Conservation (phyloP, 30 jellyfish, hydroid and myxozoan genomes). For the Cassiopea xamachana region DNA sequence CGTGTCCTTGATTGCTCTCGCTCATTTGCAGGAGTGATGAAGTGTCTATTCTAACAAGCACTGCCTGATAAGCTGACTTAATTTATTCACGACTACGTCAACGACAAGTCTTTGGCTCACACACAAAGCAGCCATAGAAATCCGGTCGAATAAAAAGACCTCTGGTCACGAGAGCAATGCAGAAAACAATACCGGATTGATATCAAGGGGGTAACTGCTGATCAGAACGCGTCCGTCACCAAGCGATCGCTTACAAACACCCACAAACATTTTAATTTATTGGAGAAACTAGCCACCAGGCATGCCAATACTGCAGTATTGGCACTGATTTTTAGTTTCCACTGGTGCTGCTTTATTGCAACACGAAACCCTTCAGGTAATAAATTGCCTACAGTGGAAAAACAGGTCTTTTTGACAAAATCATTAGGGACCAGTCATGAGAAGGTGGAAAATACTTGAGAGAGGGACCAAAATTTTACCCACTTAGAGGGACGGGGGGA, state of each 20-base stretch:
- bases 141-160: slow-evolving; percentile 28
- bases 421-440: too few relatives aligned
- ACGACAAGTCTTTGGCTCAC: slow-evolving; percentile 14
- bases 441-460: too few relatives aligned
- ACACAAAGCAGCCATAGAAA: slow-evolving; percentile 63
- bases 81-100: slow-evolving; percentile 57
- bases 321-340: too few relatives aligned
- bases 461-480: too few relatives aligned
- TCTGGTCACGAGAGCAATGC: slow-evolving; percentile 49
- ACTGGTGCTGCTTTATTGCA: too few relatives aligned
- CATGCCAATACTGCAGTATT: too few relatives aligned
- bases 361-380: too few relatives aligned
- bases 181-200: not conserved
- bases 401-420: too few relatives aligned
- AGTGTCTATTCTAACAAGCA: slow-evolving; percentile 35
- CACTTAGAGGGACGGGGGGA: too few relatives aligned
- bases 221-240: not conserved
- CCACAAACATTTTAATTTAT: not conserved
- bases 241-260: not conserved
- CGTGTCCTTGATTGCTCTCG: slow-evolving; percentile 32
- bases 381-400: too few relatives aligned
- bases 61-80: not conserved
- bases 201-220: slow-evolving; percentile 14
- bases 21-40: slow-evolving; percentile 28
- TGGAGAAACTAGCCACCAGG: too few relatives aligned